phyloP scores from a whole-genome alignment of 2,888 invertebrate species.

The Eupithecia pulchellata region DNA sequence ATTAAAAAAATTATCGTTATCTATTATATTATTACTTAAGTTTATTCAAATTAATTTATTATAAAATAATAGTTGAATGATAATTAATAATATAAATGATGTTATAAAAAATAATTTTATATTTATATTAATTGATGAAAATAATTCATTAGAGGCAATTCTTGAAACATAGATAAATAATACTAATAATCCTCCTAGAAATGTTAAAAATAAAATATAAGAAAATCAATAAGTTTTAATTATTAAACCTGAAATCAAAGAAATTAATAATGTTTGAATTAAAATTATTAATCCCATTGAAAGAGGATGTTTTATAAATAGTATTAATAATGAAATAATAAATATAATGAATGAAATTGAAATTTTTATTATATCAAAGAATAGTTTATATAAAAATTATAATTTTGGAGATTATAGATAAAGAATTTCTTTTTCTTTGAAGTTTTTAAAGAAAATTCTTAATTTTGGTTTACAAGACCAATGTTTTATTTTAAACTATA shows the following conservation, averaged over 20 bases:
- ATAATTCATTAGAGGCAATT: not conserved
- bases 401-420: slow-evolving; percentile 88
- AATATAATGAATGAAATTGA: slow-evolving; percentile 57
- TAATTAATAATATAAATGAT: not conserved
- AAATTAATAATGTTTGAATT: not conserved
- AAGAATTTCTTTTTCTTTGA: slow-evolving; percentile 85
- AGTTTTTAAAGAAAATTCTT: slow-evolving; percentile 85
- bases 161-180: slow-evolving; percentile 46
- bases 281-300: not conserved
- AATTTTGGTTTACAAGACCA: slow-evolving; percentile 89
- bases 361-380: slow-evolving; percentile 79
- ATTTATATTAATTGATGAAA: not conserved
- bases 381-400: slow-evolving; percentile 88
- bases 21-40: slow-evolving; percentile 58
- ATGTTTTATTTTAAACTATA: slow-evolving; percentile 88
- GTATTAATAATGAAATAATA: not conserved
- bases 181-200: slow-evolving; percentile 43
- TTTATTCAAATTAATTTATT: slow-evolving; percentile 66
- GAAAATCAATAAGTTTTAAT: slow-evolving; percentile 17
- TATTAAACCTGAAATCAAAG: slow-evolving; percentile 9
- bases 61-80: not conserved
- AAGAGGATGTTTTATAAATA: not conserved
- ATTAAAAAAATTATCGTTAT: slow-evolving; percentile 53
- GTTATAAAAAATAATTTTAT: not conserved
- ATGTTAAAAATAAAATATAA: slow-evolving; percentile 1